These are phyloP conservation scores for Aptenodytes forsteri DNA, from an alignment of 2,113 vertebrate genomes.

Conservation along the genomic window DNA sequence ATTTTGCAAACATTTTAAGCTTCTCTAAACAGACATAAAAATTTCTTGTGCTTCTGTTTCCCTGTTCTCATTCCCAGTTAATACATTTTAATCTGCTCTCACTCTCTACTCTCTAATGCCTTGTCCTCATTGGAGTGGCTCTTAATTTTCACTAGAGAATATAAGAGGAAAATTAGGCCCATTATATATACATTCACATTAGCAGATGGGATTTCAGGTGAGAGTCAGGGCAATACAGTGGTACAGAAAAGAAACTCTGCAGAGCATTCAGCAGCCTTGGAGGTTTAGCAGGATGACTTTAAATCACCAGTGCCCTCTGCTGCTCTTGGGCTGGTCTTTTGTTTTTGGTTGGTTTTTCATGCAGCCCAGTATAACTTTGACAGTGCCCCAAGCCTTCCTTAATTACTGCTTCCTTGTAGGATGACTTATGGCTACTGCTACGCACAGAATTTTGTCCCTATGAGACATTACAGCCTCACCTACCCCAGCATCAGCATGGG, in stretches of 20 bases:
- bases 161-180: neutral
- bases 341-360: neutral
- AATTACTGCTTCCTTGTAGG: neutral
- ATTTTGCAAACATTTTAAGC: neutral
- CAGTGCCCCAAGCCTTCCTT: neutral
- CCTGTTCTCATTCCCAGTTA: neutral
- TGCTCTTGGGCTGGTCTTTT: neutral
- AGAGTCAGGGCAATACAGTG: neutral
- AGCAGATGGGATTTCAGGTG: neutral
- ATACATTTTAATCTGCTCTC: neutral
- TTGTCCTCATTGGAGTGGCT: neutral
- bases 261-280: neutral
- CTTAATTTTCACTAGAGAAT: neutral
- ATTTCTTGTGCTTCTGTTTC: neutral
- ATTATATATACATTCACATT: neutral
- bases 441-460: neutral
- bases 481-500: neutral
- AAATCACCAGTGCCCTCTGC: constrained; percentile 59
- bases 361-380: neutral
- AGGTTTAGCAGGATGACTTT: neutral
- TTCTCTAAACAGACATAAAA: neutral
- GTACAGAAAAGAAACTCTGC: neutral
- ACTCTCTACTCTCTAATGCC: neutral
- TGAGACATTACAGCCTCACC: neutral
- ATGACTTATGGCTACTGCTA: neutral